Percentiles rank a stretch among this genome's conserved stretches.
These are phyloP conservation scores for Bettongia penicillata DNA, from an alignment of 2,113 vertebrate species.

Conservation along the genomic window DNA sequence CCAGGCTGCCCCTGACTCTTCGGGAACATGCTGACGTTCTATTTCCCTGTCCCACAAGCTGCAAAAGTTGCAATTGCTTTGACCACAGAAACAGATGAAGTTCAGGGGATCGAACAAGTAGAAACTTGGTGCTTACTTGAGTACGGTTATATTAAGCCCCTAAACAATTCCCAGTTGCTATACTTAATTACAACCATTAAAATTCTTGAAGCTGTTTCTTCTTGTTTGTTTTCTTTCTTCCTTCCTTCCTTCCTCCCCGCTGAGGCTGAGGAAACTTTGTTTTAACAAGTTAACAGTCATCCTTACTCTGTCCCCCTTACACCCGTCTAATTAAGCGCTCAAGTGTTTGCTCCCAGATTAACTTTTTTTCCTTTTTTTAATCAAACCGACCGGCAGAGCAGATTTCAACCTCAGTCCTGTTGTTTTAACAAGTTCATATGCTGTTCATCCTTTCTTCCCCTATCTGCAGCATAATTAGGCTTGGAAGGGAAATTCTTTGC, in stretches of 20 bases:
- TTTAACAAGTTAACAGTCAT: conserved; percentile 87
- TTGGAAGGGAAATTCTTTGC: conserved; percentile 65
- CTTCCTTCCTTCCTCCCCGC: conserved; percentile 83
- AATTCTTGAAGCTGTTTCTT: conserved; percentile 92
- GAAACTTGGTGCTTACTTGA: conserved; percentile 85
- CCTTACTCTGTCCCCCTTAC: conserved; percentile 77
- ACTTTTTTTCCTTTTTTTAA: conserved; percentile 77
- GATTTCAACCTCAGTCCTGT: conserved; percentile 68
- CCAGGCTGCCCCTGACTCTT: conserved; percentile 29
- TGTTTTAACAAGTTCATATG: conserved; percentile 74
- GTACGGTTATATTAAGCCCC: conserved; percentile 89
- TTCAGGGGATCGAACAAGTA: conserved; percentile 86
- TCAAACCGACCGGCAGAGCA: conserved; percentile 70
- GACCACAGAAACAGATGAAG: conserved; percentile 82
- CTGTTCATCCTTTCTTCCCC: neutral
- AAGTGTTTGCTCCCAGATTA: conserved; percentile 84
- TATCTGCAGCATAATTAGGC: conserved; percentile 58
- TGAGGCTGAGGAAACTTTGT: conserved; percentile 87
- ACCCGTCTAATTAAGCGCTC: conserved; percentile 86
- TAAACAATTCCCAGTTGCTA: conserved; percentile 89
- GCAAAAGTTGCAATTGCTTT: conserved; percentile 74
- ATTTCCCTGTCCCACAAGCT: conserved; percentile 63
- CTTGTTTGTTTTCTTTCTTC: conserved; percentile 83
- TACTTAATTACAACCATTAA: conserved; percentile 92
- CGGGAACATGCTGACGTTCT: conserved; percentile 18